phyloP scores from a whole-genome alignment of 92 coral and sea anemone species.

The Montipora capitata region DNA sequence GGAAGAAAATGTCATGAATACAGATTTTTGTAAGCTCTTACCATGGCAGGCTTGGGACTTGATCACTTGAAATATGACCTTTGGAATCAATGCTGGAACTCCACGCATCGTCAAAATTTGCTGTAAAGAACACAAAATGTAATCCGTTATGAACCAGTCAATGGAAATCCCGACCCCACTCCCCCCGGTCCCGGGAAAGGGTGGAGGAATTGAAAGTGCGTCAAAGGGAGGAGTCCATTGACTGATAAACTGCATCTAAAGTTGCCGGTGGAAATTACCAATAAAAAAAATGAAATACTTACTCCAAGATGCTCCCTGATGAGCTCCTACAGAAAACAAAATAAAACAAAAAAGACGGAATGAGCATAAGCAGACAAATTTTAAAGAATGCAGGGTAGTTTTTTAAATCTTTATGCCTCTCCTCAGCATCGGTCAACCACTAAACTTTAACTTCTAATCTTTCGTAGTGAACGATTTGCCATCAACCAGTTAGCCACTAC shows the following conservation, averaged over 20 bases:
- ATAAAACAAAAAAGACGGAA: not conserved
- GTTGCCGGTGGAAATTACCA: too few species aligned
- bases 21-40: conserved; percentile 23
- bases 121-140: conserved; percentile 51
- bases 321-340: conserved; percentile 75
- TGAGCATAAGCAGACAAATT: not conserved
- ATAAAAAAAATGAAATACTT: conserved; percentile 1
- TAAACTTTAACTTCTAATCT: too few species aligned
- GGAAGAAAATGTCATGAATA: not conserved
- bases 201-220: too few species aligned
- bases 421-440: too few species aligned
- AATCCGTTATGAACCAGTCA: not conserved
- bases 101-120: conserved; percentile 81
- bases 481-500: too few species aligned
- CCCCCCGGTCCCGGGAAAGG: too few species aligned
- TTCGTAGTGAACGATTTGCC: too few species aligned
- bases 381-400: too few species aligned
- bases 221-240: too few species aligned
- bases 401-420: too few species aligned
- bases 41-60: conserved; percentile 99
- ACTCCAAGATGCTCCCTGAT: conserved; percentile 93
- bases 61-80: conserved; percentile 79
- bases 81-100: conserved; percentile 85
- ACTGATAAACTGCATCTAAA: too few species aligned
- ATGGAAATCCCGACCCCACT: too few species aligned